phyloP scores from a whole-genome alignment of 2,797 vertebrate genomes.

The Clarias platycephalus region DNA sequence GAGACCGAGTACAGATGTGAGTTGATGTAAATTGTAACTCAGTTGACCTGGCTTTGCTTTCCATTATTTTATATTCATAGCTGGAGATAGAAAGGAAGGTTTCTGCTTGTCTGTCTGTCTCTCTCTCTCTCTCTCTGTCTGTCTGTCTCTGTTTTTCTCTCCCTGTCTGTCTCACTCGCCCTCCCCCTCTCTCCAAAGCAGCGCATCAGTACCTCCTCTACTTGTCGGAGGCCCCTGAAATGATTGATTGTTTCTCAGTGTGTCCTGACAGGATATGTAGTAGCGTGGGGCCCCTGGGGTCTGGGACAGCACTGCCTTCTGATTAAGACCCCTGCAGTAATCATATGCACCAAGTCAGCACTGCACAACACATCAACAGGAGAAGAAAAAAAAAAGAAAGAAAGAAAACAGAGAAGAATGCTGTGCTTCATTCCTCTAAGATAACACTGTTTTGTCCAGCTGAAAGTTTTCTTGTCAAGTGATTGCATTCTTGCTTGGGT shows the following conservation, averaged over 20 bases:
- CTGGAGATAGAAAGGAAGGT: not conserved
- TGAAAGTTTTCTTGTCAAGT: slow-evolving; percentile 63
- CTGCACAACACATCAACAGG: slow-evolving; percentile 69
- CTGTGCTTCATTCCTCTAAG: slow-evolving; percentile 68
- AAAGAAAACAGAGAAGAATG: slow-evolving; percentile 65
- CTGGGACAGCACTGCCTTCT: slow-evolving; percentile 84
- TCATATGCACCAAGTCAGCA: slow-evolving; percentile 83
- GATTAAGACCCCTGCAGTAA: slow-evolving; percentile 89
- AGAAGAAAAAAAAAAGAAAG: slow-evolving; percentile 50
- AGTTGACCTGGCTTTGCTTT: slow-evolving; percentile 71
- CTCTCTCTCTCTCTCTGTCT: slow-evolving; percentile 47
- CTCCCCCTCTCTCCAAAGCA: slow-evolving; percentile 48
- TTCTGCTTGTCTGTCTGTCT: slow-evolving; percentile 7
- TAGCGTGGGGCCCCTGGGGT: slow-evolving; percentile 85
- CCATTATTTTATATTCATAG: slow-evolving; percentile 88
- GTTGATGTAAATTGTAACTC: slow-evolving; percentile 79
- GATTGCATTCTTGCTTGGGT: slow-evolving; percentile 70
- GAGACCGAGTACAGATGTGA: slow-evolving; percentile 69
- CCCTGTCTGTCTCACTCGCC: slow-evolving; percentile 49
- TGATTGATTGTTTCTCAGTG: slow-evolving; percentile 96
- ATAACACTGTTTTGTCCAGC: slow-evolving; percentile 63
- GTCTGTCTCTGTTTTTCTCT: not conserved
- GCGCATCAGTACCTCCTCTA: slow-evolving; percentile 53
- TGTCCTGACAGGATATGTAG: slow-evolving; percentile 88
- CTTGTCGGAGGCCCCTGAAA: slow-evolving; percentile 77